Evolutionary conservation across 30 jellyfish, hydroid and myxozoan species (phyloP), one percentile per base, ranked within the genome.

Genomic region (Aurelia sp.): DNA sequence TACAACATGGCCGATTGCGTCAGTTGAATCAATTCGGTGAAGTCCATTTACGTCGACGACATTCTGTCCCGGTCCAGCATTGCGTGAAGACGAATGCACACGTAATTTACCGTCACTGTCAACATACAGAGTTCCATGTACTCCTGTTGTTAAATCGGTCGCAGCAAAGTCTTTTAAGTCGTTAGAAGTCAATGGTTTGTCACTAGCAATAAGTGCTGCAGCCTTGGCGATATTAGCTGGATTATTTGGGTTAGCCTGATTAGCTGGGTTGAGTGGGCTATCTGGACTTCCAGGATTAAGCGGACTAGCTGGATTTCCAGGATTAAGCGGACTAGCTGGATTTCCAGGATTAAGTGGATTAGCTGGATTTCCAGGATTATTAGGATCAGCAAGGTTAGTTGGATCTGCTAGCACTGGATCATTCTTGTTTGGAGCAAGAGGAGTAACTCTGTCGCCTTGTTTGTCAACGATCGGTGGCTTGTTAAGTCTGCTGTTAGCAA

Each of bases 381-480:
- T 64, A 21, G 87, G 87, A 76, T 76, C 63, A 21, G 81, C 81
- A 15, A 58, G 66, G 50, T 69, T 69, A 53, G 73, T 55, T 0
- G 73, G 74, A 57, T 75, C 53, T 19, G 77, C 76, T 22, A 76
- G 18, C 9, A 76, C 87, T 58, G 87, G 87, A 24, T 76, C 77
- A 4, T n/a, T 17, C 21, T 51, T 35, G 66, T 30, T 76, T 8
- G 87, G 87, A 6, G 65, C 16, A 35, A 76, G 66, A 59, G 73
- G 76, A 8, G 87, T 76, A 22, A 76, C 87, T 76, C 31, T 76
- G 66, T 76, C 87, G 16, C 87, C 87, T 61, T 76, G 87, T 13
- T 76, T 57, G 50, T 76, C 87, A 20, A 76, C n/a, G 15, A 76
- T 63, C 3, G 87, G 87, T 41, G 47, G 76, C 33, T 35, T 76